Conservation (phyloP, 2,113 vertebrate genomes). For the Calidris pygmaea region DNA sequence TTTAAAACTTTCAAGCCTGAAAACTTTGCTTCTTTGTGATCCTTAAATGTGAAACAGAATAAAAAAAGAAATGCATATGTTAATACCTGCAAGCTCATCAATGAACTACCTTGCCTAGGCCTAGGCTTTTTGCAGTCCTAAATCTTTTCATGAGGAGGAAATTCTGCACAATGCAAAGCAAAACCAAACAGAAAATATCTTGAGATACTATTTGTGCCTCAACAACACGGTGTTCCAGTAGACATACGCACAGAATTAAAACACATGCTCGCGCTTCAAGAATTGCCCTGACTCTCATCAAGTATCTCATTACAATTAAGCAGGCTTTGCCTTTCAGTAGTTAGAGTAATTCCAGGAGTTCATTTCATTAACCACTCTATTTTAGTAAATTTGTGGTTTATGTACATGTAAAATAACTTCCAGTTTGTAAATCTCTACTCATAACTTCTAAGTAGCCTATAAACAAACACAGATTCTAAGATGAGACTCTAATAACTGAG, state of each 20-base stretch:
- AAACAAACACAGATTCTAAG: conserved; percentile 41
- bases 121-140: neutral
- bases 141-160: neutral
- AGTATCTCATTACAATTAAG: conserved; percentile 52
- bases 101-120: neutral
- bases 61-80: neutral
- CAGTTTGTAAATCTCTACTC: conserved; percentile 18
- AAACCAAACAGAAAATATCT: neutral
- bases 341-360: conserved; percentile 36
- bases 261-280: neutral
- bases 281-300: conserved; percentile 26
- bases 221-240: neutral
- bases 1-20: neutral
- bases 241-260: neutral
- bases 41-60: neutral
- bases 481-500: conserved; percentile 40
- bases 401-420: conserved; percentile 19
- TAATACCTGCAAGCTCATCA: neutral
- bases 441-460: conserved; percentile 9
- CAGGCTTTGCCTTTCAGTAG: conserved; percentile 32
- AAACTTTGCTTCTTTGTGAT: neutral
- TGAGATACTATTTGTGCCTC: neutral
- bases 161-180: neutral
- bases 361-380: conserved; percentile 38
- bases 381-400: neutral